Evolutionary conservation across 2,888 invertebrate genomes (phyloP), one percentile per base, ranked within the genome.

Genomic region (Oligia latruncula): DNA sequence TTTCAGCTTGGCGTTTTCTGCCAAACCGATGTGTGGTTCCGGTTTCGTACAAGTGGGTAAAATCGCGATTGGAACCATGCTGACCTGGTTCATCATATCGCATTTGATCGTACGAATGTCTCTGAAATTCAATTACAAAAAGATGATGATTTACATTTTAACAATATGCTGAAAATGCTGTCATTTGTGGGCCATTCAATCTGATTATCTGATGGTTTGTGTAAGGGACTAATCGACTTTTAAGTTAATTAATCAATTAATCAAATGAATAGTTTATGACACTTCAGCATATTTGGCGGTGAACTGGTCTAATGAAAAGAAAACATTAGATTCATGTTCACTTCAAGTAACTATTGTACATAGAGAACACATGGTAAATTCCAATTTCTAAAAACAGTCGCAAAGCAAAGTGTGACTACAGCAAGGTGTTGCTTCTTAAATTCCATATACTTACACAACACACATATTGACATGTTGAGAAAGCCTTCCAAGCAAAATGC

Each of bases 61-160:
- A 93, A 85, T 90, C 89, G 74, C 88, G 87, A 86, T 83, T 89
- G 84, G 89, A 78, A 86, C 81, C 77, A 52, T 83, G 71, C 74
- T 77, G 85, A 70, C 71, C 81, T 77, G 87, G 80, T 83, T 83
- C 88, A 74, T 82, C 72, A 66, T 81, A 84, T 85, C 81, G 82
- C 75, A 67, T 78, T 76, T 89, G 90, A 84, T 90, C 87, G 77
- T 90, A 90, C 84, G 90, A 92, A 85, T 90, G 91, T 89, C 93
- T 94, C 95, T 95, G 95, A 94, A 95, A 95, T 91, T 89, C 77
- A 86, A 89, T 89, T 77, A 88, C 46, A 89, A 92, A 93, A 91
- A 86, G 64, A 71, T 83, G 82, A 78, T 76, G 65, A 82, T 77
- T 81, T 87, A 83, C 67, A 80, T 78, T 78, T 52, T 68, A 74